Evolutionary conservation across 2,888 invertebrate species (phyloP).

Genomic region (Prosapia bicincta): DNA sequence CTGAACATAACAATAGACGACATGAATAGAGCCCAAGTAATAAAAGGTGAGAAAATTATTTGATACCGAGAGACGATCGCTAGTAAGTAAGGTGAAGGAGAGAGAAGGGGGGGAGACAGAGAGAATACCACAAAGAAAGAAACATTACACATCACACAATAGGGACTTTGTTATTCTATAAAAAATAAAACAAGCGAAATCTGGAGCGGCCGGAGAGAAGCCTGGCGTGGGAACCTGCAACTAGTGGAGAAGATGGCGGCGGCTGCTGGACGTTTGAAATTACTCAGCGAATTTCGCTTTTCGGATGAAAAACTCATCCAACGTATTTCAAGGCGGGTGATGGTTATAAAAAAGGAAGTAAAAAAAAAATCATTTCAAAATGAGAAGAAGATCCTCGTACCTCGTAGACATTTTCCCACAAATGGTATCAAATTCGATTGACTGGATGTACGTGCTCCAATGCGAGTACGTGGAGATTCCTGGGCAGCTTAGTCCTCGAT

Average conservation of each 20-base stretch:
- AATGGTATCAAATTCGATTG: neutral
- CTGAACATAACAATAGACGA: constrained; percentile 9
- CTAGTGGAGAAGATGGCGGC: constrained; percentile 19
- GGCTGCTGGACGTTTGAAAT: constrained; percentile 13
- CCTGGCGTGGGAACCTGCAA: neutral
- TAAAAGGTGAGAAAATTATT: constrained; percentile 29
- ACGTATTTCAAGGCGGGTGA: neutral
- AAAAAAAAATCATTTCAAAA: neutral
- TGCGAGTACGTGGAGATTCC: neutral
- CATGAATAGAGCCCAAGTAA: constrained; percentile 24
- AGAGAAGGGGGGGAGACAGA: neutral
- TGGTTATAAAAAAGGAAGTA: constrained; percentile 6
- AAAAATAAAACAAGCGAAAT: constrained; percentile 30
- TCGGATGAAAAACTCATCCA: constrained; percentile 26
- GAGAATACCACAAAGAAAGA: constrained; percentile 24
- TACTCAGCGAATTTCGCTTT: constrained; percentile 30
- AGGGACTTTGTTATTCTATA: constrained; percentile 24
- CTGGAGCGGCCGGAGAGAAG: neutral
- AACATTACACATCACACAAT: constrained; percentile 30
- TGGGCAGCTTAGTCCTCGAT: neutral
- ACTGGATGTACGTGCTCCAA: neutral
- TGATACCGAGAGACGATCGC: constrained; percentile 12
- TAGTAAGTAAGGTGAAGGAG: constrained; percentile 5
- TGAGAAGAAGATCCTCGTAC: neutral
- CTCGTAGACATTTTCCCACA: neutral